Base-by-base conservation (phyloP, 2,113 vertebrate species). In the Pitta sordida region DNA sequence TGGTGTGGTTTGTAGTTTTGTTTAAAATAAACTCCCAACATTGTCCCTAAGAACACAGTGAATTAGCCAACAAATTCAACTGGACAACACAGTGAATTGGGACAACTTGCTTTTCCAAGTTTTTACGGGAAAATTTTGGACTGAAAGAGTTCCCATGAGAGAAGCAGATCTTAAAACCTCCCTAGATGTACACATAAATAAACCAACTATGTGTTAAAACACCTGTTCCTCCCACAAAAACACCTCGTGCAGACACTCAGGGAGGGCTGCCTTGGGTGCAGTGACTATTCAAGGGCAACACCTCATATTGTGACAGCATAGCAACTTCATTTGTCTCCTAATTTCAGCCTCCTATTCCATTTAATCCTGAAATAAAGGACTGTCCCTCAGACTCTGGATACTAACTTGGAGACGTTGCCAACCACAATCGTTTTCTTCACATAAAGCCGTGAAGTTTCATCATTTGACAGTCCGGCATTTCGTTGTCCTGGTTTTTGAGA, bases 341-440 rank as follows among this genome's bases (percentile, higher is more conserved):
- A 81, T 23, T 95, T 83, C 76, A 91, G 83, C 15, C 43, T 82
- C 60, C 19, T 81, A 23, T 32, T 93, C 79, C 23, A 75, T 23
- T 58, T 21, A 11, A 93, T 32, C 43, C 70, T 69, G 71, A 77
- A 76, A 83, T 29, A 67, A 89, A 83, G 49, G 67, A 18, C 14
- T n/a, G 41, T 49, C 43, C 71, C 56, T 60, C 76, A 90, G 68
- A 62, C 65, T 48, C 69, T 37, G 6, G 36, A 79, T 97, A 98
- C 98, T 79, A 97, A 99, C 99, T 99, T 99, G 88, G 99, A 99
- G 59, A 99, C 99, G 46, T 99, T 99, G 91, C 99, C 99, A 83
- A 99, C 99, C 64, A 99, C 99, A 86, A 99, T 99, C 20, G 99
- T 99, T 98, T 99, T 99, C 98, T 99, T 99, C 83, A 98, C 97